Evolutionary conservation across 2,113 vertebrate genomes (phyloP).

Genomic region (Festucalex cinctus): DNA sequence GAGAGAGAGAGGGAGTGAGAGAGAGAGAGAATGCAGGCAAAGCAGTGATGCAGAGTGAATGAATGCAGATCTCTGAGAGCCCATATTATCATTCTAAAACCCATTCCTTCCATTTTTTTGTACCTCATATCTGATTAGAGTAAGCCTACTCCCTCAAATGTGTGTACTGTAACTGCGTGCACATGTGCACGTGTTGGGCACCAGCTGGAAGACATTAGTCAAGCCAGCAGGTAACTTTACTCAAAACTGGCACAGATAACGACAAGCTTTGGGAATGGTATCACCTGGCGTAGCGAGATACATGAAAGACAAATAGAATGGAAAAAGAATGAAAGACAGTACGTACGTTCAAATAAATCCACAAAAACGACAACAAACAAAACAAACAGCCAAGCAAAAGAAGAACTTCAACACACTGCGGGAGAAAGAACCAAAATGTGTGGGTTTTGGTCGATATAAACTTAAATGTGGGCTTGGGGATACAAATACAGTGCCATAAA

Average conservation of each 20-base stretch:
- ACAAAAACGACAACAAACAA: neutral
- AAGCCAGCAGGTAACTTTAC: conserved; percentile 42
- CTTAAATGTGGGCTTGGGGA: conserved; percentile 5
- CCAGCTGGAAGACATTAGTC: conserved; percentile 64
- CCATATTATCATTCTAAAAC: conserved; percentile 15
- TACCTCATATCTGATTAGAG: conserved; percentile 3
- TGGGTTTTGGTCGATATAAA: conserved; percentile 2
- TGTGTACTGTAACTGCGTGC: conserved; percentile 14
- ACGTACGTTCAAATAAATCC: conserved; percentile 25
- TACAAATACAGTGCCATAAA: neutral
- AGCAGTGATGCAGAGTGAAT: conserved; percentile 20
- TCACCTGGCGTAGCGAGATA: conserved; percentile 7
- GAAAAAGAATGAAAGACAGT: neutral
- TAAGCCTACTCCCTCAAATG: neutral
- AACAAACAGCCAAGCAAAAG: neutral
- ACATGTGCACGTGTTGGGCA: conserved; percentile 31
- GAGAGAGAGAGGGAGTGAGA: neutral
- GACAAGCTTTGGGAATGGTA: conserved; percentile 24
- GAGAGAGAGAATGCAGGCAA: conserved; percentile 7
- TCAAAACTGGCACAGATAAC: conserved; percentile 39
- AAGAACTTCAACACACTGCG: neutral
- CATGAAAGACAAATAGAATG: conserved; percentile 2
- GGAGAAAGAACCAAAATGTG: conserved; percentile 12
- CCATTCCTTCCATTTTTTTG: conserved; percentile 14
- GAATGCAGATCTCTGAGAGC: conserved; percentile 19